Evolutionary conservation across 2,113 vertebrate species (phyloP).

Genomic region (Noturus placidus): DNA sequence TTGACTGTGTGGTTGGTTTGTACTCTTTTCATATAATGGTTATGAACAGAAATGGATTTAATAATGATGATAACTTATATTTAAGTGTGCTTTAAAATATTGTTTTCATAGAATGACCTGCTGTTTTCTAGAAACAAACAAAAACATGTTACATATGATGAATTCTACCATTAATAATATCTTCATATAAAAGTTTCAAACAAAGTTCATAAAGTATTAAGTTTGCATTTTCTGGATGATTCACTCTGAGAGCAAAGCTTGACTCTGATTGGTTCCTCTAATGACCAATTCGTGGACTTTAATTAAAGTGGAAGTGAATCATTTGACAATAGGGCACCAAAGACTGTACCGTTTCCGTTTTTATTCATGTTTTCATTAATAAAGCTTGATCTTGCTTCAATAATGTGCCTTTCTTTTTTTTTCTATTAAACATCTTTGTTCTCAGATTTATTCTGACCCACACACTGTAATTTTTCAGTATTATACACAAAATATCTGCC

Average conservation of each 20-base stretch:
- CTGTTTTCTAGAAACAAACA: background rate
- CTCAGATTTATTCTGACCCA: background rate
- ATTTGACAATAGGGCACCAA: background rate
- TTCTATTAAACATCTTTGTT: background rate
- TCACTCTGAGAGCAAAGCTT: background rate
- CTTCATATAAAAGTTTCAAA: background rate
- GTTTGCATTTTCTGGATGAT: background rate
- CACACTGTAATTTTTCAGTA: background rate
- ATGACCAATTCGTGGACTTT: background rate
- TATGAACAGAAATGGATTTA: background rate
- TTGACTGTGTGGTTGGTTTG: background rate
- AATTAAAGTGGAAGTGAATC: background rate
- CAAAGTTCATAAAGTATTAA: background rate
- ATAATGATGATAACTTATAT: background rate
- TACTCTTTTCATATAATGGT: slow-evolving; percentile 15
- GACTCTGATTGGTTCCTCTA: background rate
- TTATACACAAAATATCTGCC: background rate
- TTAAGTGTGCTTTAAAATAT: background rate
- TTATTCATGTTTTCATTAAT: slow-evolving; percentile 27
- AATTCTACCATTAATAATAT: background rate
- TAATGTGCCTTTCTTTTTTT: background rate
- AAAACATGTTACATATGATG: background rate
- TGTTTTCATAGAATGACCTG: background rate
- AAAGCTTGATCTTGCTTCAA: slow-evolving; percentile 42
- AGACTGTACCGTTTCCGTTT: background rate